Percentiles rank a stretch among this genome's conserved stretches.
phyloP scores from a whole-genome alignment of 2,113 vertebrate species.

The Entelurus aequoreus region DNA sequence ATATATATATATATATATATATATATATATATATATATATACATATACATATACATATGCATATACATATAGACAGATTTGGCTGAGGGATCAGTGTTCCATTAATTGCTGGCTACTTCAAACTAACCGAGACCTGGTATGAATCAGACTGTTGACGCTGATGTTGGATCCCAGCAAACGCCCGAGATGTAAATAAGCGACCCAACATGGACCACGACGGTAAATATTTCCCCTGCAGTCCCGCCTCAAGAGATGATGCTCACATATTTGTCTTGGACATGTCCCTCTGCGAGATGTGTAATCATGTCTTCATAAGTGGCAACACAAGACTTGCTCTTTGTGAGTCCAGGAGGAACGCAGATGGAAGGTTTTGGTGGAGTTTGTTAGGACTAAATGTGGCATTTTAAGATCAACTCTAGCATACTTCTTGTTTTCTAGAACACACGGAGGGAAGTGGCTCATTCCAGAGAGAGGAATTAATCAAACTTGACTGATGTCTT shows the following conservation, averaged over 20 bases:
- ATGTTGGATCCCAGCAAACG: slow-evolving; percentile 18
- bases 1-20: too few species aligned
- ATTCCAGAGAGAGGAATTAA: too few species aligned
- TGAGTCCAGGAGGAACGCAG: background rate
- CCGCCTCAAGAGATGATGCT: background rate
- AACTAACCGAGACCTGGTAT: slow-evolving; percentile 4
- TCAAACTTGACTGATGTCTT: too few species aligned
- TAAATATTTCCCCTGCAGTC: slow-evolving; percentile 4
- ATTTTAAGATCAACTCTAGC: background rate
- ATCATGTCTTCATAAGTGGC: slow-evolving; percentile 1
- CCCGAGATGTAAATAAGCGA: slow-evolving; percentile 27
- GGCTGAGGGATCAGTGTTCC: background rate
- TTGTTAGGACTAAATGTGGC: background rate
- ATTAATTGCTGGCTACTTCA: slow-evolving; percentile 4
- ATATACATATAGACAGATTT: background rate
- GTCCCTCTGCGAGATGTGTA: background rate
- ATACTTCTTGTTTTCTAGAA: too few species aligned
- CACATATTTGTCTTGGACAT: slow-evolving; percentile 17
- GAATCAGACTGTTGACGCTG: slow-evolving; percentile 8
- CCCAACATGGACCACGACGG: slow-evolving; percentile 6
- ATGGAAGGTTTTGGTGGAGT: background rate
- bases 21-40: too few species aligned
- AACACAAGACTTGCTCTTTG: background rate
- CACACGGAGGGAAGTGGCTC: too few species aligned
- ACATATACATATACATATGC: too few species aligned